A percentile compares a stretch with the other conserved stretches of the same genome.
phyloP scores from a whole-genome alignment of 2,113 vertebrate species.

The Lamprologus ornatipinnis region DNA sequence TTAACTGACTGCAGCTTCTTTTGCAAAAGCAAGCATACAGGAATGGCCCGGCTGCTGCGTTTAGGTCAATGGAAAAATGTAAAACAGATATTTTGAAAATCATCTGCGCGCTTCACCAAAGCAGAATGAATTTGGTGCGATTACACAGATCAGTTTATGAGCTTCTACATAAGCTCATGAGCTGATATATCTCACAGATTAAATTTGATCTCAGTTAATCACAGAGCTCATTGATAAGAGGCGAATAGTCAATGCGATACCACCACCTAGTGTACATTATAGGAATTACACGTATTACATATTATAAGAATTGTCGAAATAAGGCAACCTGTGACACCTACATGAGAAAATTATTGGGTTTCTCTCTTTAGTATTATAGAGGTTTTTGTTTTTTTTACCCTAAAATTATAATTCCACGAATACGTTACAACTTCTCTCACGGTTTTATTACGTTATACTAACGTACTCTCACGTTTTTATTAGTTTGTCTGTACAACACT shows the following conservation, averaged over 20 bases:
- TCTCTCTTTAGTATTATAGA: background rate
- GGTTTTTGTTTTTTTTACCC: fast-evolving
- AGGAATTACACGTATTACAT: background rate
- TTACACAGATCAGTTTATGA: slow-evolving; percentile 18
- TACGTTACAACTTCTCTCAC: background rate
- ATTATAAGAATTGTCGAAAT: background rate
- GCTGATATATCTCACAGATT: slow-evolving; percentile 21
- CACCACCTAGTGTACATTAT: slow-evolving; percentile 4
- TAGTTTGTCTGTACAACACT: background rate
- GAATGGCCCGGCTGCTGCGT: background rate
- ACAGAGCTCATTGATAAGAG: background rate
- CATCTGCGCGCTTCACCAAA: background rate
- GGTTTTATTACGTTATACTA: background rate
- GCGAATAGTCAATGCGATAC: background rate
- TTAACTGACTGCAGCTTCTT: background rate
- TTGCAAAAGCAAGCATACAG: background rate
- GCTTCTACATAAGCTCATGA: background rate
- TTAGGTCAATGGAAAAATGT: background rate
- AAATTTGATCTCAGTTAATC: slow-evolving; percentile 12
- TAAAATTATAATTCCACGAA: background rate
- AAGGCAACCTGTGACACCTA: background rate
- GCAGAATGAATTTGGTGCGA: background rate
- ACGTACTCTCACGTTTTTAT: background rate
- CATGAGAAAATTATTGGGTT: background rate
- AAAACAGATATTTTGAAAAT: background rate